Base-by-base conservation (phyloP, 1,140 invertebrate species). In the Zaprionus tsacasi region DNA sequence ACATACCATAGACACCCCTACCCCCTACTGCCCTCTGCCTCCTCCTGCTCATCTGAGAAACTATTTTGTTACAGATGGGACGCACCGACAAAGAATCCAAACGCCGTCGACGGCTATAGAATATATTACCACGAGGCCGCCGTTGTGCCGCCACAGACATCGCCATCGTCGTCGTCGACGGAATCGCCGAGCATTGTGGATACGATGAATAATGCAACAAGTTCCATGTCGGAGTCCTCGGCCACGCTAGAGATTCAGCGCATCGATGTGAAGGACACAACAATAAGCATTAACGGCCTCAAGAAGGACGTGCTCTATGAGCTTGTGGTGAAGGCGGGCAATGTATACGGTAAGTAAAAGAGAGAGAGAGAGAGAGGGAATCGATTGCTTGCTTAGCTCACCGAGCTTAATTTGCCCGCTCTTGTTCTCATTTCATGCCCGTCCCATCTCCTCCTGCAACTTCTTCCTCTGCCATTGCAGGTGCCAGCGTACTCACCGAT, bases 21-120 rank as follows among this genome's bases (percentile, higher is more conserved):
- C 6, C 6, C 33, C 33, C 33, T 35, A 1, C 33, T 35, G n/a
- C 10, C 33, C 0, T 0, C 33, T 35, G 33, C 33, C 33, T 35
- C 6, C 33, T 35, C 33, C 33, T 35, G 6, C 33, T 10, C 33
- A 63, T 71, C 75, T 71, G 70, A 83, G 85, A 90, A 90, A 90
- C 86, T 91, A 91, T 91, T 91, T 85, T 76, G 85, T 89, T 91
- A 90, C 79, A 94, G 94, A 61, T 97, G 96, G 97, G 95, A 97
- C 81, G 94, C 95, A 13, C 96, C 97, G 43, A 87, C 94, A 36
- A 97, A 97, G 92, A 97, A 97, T 92, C 96, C 96, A 3, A 94
- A 96, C 72, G 95, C 95, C 8, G 96, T 97, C n/a, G 96, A 97
- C 93, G 93, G 96, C 71, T 97, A 97, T 93, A 94, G 96, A 58